Conservation (phyloP, 1,140 invertebrate species). For the Ctenoplectra terminalis region DNA sequence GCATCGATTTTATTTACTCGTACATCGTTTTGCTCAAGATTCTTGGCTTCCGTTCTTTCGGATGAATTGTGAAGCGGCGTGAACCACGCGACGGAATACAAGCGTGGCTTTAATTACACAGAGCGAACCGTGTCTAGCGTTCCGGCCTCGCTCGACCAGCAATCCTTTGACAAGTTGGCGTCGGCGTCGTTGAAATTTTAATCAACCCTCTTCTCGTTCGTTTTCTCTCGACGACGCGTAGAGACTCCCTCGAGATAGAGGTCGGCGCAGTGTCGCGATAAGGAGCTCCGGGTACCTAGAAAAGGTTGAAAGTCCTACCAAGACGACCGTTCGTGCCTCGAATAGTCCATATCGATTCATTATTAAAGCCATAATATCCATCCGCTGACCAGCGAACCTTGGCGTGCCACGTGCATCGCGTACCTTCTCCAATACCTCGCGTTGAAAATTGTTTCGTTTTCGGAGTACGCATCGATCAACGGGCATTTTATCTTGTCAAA, state of each 20-base stretch:
- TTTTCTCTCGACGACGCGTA: slow-evolving; percentile 56
- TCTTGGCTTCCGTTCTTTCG: too few relatives aligned
- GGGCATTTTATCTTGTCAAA: slow-evolving; percentile 31
- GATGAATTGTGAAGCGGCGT: too few relatives aligned
- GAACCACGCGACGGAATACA: slow-evolving; percentile 21
- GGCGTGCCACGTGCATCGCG: not conserved
- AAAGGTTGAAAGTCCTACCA: slow-evolving; percentile 33
- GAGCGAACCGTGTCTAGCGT: slow-evolving; percentile 25
- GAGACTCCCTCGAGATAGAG: slow-evolving; percentile 58
- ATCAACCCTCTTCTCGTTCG: slow-evolving; percentile 68
- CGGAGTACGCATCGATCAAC: slow-evolving; percentile 4
- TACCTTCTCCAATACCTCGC: too few relatives aligned
- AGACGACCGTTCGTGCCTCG: not conserved
- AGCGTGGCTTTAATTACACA: slow-evolving; percentile 75
- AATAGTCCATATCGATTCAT: slow-evolving; percentile 5
- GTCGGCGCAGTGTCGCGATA: slow-evolving; percentile 57
- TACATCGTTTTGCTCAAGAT: too few relatives aligned
- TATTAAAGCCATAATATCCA: not conserved
- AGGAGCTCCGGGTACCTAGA: slow-evolving; percentile 32
- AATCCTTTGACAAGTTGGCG: slow-evolving; percentile 43
- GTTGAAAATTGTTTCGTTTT: slow-evolving; percentile 14
- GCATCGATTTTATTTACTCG: too few relatives aligned
- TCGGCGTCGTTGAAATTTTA: slow-evolving; percentile 76
- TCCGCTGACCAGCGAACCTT: not conserved
- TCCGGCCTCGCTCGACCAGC: not conserved